Conservation (phyloP, 2,888 invertebrate species). For the Branchellion lobata region DNA sequence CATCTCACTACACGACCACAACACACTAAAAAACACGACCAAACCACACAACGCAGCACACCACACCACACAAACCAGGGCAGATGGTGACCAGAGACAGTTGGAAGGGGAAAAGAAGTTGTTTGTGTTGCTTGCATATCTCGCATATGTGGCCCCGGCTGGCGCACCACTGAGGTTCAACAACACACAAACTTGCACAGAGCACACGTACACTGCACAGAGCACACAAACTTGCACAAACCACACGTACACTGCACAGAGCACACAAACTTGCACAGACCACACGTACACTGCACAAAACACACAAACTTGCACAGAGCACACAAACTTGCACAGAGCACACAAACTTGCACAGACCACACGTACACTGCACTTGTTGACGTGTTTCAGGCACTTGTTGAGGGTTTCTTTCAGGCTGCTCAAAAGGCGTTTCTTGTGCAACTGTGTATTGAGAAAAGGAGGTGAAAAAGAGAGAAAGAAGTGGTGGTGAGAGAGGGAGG, state of each 20-base stretch:
- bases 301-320: too few species aligned
- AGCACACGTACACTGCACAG: too few species aligned
- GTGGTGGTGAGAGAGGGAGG: too few species aligned
- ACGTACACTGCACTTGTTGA: slow-evolving; percentile 57
- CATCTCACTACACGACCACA: slow-evolving; percentile 6
- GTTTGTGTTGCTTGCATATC: slow-evolving; percentile 56
- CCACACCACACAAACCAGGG: slow-evolving; percentile 53
- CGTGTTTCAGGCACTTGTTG: slow-evolving; percentile 54
- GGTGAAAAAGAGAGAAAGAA: neutral
- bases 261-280: too few species aligned
- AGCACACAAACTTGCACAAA: too few species aligned
- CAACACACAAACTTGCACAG: too few species aligned
- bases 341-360: neutral
- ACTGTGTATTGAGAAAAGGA: slow-evolving; percentile 17
- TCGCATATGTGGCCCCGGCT: slow-evolving; percentile 62
- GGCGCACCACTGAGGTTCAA: slow-evolving; percentile 56
- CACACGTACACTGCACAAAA: too few species aligned
- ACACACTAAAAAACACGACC: neutral
- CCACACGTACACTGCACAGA: too few species aligned
- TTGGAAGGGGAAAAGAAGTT: slow-evolving; percentile 61
- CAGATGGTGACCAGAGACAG: slow-evolving; percentile 57
- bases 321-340: too few species aligned
- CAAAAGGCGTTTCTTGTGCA: slow-evolving; percentile 47
- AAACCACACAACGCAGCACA: neutral
- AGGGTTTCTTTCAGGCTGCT: slow-evolving; percentile 54